Evolutionary conservation across 2,113 vertebrate genomes (phyloP), one percentile per base, ranked within the genome.

Genomic region (Amblyornis subalaris): DNA sequence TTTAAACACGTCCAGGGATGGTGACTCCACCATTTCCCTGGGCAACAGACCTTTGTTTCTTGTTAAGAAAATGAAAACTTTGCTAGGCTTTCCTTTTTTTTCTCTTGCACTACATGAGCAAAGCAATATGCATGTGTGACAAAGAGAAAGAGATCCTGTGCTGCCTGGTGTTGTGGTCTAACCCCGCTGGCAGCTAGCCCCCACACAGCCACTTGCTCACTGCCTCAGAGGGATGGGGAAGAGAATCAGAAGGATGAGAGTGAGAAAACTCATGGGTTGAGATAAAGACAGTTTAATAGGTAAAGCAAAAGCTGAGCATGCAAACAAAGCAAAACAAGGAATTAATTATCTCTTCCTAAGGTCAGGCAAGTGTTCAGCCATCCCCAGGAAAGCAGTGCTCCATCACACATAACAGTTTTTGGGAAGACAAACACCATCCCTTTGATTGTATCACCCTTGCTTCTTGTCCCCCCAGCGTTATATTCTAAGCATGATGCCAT

Each of bases 341-440:
- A 67, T 51, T 82, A 4, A 51, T 66, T 55, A 18, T 48, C 8
- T 7, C 47, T 50, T 66, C 10, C 18, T 29, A 29, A 26, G 2
- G 10, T 25, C 21, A 61, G 35, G 17, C 8, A 61, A 33, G 21
- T 45, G 33, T 51, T 66, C 36, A 77, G 33, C 28, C 35, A 61
- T 33, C 7, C 40, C 28, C 33, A 40, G 53, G 42, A 61, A 44
- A 60, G 16, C 45, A 61, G 40, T 8, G 20, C 4, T 73, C 23
- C 26, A 10, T 20, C 20, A 61, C 1, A 3, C 1, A 0, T 8
- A 83, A 5, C 2, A 0, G 14, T 19, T 44, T 70, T 62, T 55
- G 22, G 12, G 29, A 72, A 86, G 33, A 40, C 13, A 55, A 61
- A 55, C 3, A 5, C 9, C 24, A 35, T 35, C 18, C 12, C 11